Percentiles rank a stretch among this genome's conserved stretches.
Evolutionary conservation across 2,888 invertebrate genomes (phyloP).

Genomic region (Tachina fera): DNA sequence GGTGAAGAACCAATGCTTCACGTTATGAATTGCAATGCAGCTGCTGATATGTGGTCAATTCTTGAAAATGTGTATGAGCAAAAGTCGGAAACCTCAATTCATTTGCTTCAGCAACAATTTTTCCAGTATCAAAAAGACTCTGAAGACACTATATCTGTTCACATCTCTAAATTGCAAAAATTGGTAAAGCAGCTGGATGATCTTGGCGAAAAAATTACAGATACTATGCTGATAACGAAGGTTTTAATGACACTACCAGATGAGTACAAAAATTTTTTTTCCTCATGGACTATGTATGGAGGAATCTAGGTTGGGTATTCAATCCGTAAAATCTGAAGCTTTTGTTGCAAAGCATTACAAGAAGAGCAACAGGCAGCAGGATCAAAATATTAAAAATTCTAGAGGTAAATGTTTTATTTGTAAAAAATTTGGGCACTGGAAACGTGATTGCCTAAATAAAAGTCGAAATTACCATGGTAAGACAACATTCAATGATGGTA

Average conservation of each 20-base stretch:
- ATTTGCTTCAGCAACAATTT: slow-evolving; percentile 77
- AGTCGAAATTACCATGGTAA: too few species aligned
- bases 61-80: slow-evolving; percentile 76
- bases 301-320: slow-evolving; percentile 3
- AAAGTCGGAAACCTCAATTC: slow-evolving; percentile 76
- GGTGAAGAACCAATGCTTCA: slow-evolving; percentile 65
- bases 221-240: slow-evolving; percentile 73
- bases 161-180: slow-evolving; percentile 58
- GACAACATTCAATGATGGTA: not conserved
- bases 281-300: slow-evolving; percentile 70
- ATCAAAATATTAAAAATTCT: not conserved
- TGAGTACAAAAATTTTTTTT: slow-evolving; percentile 72
- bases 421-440: slow-evolving; percentile 18
- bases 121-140: slow-evolving; percentile 68
- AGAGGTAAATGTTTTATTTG: slow-evolving; percentile 7
- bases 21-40: slow-evolving; percentile 66
- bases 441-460: slow-evolving; percentile 8
- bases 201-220: slow-evolving; percentile 68
- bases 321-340: slow-evolving; percentile 13
- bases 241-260: slow-evolving; percentile 74
- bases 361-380: not conserved
- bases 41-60: slow-evolving; percentile 67
- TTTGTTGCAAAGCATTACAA: not conserved
- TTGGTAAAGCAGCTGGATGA: slow-evolving; percentile 65
- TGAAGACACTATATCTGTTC: slow-evolving; percentile 65